Conservation (phyloP, 2,113 vertebrate genomes). For the Phalacrocorax brasilianus region DNA sequence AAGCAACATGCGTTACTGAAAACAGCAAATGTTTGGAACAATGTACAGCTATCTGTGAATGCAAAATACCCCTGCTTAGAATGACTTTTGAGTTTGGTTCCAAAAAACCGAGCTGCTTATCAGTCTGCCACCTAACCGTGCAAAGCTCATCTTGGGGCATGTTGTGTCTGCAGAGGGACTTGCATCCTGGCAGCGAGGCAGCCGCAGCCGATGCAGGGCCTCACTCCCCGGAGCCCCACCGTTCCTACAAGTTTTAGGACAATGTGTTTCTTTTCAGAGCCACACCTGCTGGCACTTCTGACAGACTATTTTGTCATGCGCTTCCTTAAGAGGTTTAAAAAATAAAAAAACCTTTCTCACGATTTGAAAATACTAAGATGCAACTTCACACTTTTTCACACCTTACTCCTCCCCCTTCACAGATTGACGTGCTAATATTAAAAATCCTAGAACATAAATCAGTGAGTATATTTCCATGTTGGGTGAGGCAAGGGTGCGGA, state of each 20-base stretch:
- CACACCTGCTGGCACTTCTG: constrained; percentile 19
- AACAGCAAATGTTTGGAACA: constrained; percentile 1
- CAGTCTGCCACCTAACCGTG: neutral
- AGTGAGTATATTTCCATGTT: constrained; percentile 14
- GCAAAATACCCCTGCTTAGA: neutral
- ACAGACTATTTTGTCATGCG: neutral
- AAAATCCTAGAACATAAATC: constrained; percentile 6
- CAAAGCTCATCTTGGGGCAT: constrained; percentile 37
- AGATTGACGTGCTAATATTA: constrained; percentile 8
- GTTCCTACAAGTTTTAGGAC: neutral
- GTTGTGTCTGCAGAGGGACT: neutral
- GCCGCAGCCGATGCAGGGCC: accelerated
- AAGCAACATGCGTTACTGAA: neutral
- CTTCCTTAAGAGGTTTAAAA: neutral
- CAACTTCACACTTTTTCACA: neutral
- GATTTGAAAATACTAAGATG: neutral
- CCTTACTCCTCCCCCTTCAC: neutral
- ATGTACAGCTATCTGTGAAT: neutral
- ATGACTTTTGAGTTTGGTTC: neutral
- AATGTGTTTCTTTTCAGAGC: neutral
- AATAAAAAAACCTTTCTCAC: neutral
- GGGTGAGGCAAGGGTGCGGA: neutral
- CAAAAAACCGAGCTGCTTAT: constrained; percentile 3
- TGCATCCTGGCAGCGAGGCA: neutral
- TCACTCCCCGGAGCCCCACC: neutral